Conservation (phyloP, 2,888 invertebrate species). For the Papilio demoleus region DNA sequence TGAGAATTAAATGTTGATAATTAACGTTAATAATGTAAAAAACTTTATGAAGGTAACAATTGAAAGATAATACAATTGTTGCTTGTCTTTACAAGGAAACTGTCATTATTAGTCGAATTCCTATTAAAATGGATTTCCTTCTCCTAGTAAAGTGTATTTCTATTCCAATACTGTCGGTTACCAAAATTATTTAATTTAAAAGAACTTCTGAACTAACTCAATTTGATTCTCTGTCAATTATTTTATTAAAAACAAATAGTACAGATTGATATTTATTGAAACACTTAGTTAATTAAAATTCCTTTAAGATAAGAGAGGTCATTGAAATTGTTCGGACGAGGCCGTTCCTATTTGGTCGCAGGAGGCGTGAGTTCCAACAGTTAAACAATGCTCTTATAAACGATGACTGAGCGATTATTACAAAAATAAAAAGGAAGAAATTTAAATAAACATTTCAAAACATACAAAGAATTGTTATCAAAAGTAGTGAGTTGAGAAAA, state of each 20-base stretch:
- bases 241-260: slow-evolving; percentile 36
- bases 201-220: background rate
- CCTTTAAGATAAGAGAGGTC: slow-evolving; percentile 54
- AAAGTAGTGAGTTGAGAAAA: background rate
- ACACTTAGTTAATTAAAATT: slow-evolving; percentile 63
- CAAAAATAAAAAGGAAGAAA: background rate
- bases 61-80: no score
- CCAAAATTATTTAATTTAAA: slow-evolving; percentile 11
- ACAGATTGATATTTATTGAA: slow-evolving; percentile 44
- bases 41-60: background rate
- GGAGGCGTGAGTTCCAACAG: slow-evolving; percentile 69
- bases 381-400: slow-evolving; percentile 77
- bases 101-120: background rate
- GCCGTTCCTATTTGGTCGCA: slow-evolving; percentile 66
- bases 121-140: background rate
- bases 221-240: slow-evolving; percentile 22
- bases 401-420: slow-evolving; percentile 65
- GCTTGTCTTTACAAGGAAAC: no score
- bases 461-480: background rate
- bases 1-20: background rate
- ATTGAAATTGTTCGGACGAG: slow-evolving; percentile 64
- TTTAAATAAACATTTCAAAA: slow-evolving; percentile 14
- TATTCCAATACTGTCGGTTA: background rate
- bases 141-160: background rate
- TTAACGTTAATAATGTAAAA: background rate